phyloP scores from a whole-genome alignment of 2,797 vertebrate species.

The Eulemur rubriventer region DNA sequence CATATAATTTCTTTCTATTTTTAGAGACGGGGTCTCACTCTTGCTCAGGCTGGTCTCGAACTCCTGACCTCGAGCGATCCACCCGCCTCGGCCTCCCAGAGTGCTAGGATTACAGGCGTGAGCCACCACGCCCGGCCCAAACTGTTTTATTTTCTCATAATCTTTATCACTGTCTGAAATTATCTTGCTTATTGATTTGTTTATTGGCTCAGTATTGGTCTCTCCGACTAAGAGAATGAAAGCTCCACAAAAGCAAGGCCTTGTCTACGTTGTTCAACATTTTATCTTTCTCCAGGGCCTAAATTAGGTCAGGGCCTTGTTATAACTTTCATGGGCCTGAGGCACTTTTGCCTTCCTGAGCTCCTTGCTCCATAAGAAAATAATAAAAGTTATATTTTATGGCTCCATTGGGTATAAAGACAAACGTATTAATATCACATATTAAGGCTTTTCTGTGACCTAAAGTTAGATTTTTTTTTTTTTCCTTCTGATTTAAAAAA shows the following conservation, averaged over 20 bases:
- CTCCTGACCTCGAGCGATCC: too few species aligned
- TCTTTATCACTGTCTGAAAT: conserved; percentile 6
- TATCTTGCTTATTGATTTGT: neutral
- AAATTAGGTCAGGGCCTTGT: neutral
- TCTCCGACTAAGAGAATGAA: neutral
- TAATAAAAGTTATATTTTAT: neutral
- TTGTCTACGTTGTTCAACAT: neutral
- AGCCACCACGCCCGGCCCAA: too few species aligned
- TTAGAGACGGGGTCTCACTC: too few species aligned
- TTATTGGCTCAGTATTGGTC: neutral
- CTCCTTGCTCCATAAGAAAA: neutral
- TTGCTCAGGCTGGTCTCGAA: too few species aligned
- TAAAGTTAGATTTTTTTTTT: neutral
- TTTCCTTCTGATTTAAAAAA: neutral
- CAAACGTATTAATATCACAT: neutral
- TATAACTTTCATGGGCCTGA: neutral
- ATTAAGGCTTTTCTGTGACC: conserved; percentile 5
- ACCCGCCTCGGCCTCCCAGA: too few species aligned
- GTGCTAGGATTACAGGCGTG: too few species aligned
- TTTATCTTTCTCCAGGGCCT: neutral
- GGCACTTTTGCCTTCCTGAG: neutral
- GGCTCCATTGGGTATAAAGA: neutral
- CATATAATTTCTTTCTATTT: too few species aligned
- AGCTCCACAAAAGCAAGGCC: neutral
- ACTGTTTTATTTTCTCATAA: conserved; percentile 3